Percentiles rank a stretch among this genome's conserved stretches.
Evolutionary conservation across 2,888 invertebrate species (phyloP).

Genomic region (Nomada hirtipes): DNA sequence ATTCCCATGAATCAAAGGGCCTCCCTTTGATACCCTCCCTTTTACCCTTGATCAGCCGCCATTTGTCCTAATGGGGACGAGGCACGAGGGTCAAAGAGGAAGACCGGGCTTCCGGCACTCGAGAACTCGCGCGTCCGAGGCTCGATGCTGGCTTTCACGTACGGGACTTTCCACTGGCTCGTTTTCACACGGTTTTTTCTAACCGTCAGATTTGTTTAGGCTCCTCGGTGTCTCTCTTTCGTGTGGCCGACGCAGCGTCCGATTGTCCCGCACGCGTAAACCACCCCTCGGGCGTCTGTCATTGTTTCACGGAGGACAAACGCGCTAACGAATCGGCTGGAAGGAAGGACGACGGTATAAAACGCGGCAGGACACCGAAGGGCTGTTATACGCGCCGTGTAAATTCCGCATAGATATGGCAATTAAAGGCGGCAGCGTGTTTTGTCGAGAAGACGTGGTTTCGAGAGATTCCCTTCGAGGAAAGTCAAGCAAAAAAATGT

Average conservation of each 20-base stretch:
- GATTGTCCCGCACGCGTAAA: conserved; percentile 21
- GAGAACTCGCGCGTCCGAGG: conserved; percentile 50
- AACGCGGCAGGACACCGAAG: conserved; percentile 4
- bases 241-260: neutral
- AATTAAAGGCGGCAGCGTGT: conserved; percentile 43
- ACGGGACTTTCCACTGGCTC: conserved; percentile 64
- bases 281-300: conserved; percentile 1
- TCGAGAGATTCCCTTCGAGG: conserved; percentile 9
- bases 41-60: conserved; percentile 29
- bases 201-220: conserved; percentile 48
- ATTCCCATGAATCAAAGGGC: conserved; percentile 62
- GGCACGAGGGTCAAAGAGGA: conserved; percentile 47
- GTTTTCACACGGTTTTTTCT: conserved; percentile 66
- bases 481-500: neutral
- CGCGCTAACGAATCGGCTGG: conserved; percentile 45
- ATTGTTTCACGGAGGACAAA: conserved; percentile 55
- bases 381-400: neutral
- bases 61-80: conserved; percentile 44
- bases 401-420: conserved; percentile 51
- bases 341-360: conserved; percentile 30
- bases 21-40: conserved; percentile 9
- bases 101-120: conserved; percentile 36
- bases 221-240: neutral
- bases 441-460: neutral
- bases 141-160: conserved; percentile 58